Conservation (phyloP, 53 echinoderm and acorn worm genomes). For the Echinometra lucunter region DNA sequence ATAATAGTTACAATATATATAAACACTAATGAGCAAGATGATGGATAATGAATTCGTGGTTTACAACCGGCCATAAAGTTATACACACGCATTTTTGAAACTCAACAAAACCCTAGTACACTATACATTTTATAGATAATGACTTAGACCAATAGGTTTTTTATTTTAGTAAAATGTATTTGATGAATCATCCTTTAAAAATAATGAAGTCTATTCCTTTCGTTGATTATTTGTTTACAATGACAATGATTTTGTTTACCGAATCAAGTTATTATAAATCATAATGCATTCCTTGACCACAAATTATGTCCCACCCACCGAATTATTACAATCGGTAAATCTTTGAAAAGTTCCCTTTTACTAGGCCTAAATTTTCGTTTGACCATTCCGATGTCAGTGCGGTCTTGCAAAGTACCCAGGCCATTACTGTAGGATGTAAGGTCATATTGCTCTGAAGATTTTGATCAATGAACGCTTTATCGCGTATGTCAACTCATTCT, state of each 20-base stretch:
- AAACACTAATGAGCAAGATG: no score
- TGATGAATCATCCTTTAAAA: no score
- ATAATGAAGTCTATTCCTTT: no score
- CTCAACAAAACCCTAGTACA: not conserved
- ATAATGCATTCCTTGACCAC: not conserved
- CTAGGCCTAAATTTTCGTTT: not conserved
- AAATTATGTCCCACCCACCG: not conserved
- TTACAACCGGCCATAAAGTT: no score
- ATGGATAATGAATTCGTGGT: no score
- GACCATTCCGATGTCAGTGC: not conserved
- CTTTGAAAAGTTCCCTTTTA: not conserved
- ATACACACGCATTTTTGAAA: not conserved
- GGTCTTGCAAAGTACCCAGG: not conserved
- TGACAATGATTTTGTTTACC: not conserved
- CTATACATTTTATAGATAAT: not conserved
- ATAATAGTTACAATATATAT: no score
- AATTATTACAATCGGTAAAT: not conserved
- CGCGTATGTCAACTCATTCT: not conserved
- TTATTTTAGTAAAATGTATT: not conserved
- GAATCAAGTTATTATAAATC: not conserved
- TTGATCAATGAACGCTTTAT: constrained; percentile 14
- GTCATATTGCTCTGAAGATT: not conserved
- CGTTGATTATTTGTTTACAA: not conserved
- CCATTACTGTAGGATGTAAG: not conserved
- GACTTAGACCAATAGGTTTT: not conserved